phyloP scores from a whole-genome alignment of 1,140 invertebrate genomes.

The Macrocentrus cingulum region DNA sequence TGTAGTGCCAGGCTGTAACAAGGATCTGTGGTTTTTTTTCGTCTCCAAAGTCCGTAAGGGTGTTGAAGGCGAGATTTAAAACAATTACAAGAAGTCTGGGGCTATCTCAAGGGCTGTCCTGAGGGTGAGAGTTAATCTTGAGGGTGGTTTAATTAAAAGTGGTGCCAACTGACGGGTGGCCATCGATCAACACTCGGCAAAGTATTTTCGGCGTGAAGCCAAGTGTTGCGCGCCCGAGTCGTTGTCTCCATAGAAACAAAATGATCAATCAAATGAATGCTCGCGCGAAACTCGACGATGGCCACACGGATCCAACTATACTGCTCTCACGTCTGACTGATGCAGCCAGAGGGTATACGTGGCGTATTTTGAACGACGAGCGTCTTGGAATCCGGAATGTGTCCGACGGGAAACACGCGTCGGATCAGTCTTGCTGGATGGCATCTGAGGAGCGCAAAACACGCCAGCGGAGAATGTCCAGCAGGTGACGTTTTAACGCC shows the following conservation, averaged over 20 bases:
- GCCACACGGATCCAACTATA: no score
- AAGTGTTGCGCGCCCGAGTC: neutral
- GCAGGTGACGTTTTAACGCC: conserved; percentile 29
- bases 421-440: conserved; percentile 20
- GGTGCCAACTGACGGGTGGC: conserved; percentile 58
- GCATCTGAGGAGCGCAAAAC: conserved; percentile 26
- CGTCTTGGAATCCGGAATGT: conserved; percentile 20
- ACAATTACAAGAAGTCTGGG: conserved; percentile 50
- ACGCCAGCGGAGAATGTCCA: conserved; percentile 31
- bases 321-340: no score
- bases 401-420: conserved; percentile 18
- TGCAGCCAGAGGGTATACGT: neutral
- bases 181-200: conserved; percentile 53
- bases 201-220: neutral
- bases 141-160: conserved; percentile 60
- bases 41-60: neutral
- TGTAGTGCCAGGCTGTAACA: neutral
- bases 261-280: conserved; percentile 2
- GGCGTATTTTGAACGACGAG: conserved; percentile 2
- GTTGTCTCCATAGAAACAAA: neutral
- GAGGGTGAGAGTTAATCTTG: conserved; percentile 53
- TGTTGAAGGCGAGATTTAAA: conserved; percentile 51
- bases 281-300: no score
- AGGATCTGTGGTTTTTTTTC: conserved; percentile 15
- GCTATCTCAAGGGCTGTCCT: neutral